Percentiles rank a stretch among this genome's conserved stretches.
phyloP scores from a whole-genome alignment of 2,113 vertebrate genomes.

The Hyaena hyaena region DNA sequence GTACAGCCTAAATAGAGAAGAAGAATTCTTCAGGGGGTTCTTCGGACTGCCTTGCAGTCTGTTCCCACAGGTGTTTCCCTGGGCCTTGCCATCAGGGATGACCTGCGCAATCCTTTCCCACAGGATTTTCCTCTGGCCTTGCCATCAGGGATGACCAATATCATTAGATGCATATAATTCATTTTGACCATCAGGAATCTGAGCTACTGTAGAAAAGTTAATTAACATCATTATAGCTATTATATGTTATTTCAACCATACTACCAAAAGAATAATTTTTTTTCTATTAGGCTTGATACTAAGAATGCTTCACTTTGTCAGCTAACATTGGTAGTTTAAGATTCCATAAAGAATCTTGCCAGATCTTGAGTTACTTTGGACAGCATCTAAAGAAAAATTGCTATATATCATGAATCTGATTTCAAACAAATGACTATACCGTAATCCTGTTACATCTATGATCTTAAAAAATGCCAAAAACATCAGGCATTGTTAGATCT shows the following conservation, averaged over 20 bases:
- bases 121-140: too few relatives aligned
- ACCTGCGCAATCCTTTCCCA: too few relatives aligned
- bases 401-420: neutral
- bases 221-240: neutral
- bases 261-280: neutral
- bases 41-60: too few relatives aligned
- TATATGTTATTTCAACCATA: neutral
- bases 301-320: constrained; percentile 19
- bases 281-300: neutral
- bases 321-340: neutral
- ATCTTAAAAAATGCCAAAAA: neutral
- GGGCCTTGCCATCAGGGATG: too few relatives aligned
- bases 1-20: too few relatives aligned
- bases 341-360: neutral
- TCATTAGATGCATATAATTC: neutral
- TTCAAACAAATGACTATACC: neutral
- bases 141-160: too few relatives aligned
- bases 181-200: constrained; percentile 17
- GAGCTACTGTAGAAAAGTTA: neutral
- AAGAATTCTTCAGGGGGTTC: too few relatives aligned
- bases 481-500: neutral
- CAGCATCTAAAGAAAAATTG: neutral
- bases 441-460: neutral
- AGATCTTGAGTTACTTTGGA: neutral
- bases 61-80: too few relatives aligned